phyloP scores from a whole-genome alignment of 2,113 vertebrate species.

The Malurus cyaneus region DNA sequence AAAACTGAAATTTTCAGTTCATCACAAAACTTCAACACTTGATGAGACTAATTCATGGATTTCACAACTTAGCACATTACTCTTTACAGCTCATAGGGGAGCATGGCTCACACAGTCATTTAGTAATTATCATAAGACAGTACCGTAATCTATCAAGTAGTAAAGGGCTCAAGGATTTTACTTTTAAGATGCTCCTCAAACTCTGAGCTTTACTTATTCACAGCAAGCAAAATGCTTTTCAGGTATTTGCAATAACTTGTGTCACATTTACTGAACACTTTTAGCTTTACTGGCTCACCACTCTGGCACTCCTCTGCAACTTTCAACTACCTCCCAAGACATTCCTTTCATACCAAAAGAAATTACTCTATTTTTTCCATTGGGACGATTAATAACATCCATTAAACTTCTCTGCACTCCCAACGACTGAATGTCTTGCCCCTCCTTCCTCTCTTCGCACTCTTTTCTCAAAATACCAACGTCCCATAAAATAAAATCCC shows the following conservation, averaged over 20 bases:
- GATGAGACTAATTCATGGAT: not conserved
- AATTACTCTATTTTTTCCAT: conserved; percentile 34
- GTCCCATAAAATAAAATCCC: not conserved
- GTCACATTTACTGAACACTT: not conserved
- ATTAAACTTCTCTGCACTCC: conserved; percentile 15
- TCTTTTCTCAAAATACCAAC: not conserved
- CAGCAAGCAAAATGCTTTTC: not conserved
- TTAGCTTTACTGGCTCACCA: not conserved
- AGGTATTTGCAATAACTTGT: not conserved
- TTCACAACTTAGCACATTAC: not conserved
- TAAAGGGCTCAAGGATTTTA: not conserved
- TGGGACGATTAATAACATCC: conserved; percentile 3
- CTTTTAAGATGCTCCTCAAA: not conserved
- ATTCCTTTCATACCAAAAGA: conserved; percentile 59
- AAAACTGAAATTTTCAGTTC: not conserved
- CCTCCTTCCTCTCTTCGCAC: not conserved
- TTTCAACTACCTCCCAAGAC: conserved; percentile 43
- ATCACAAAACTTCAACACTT: not conserved
- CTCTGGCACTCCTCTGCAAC: conserved; percentile 2
- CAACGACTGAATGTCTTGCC: not conserved
- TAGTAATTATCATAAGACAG: not conserved
- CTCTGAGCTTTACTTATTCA: not conserved
- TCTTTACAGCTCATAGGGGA: not conserved
- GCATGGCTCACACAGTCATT: not conserved
- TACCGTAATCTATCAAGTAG: not conserved